Evolutionary conservation across 2,113 vertebrate species (phyloP).

Genomic region (Anhinga rufa): DNA sequence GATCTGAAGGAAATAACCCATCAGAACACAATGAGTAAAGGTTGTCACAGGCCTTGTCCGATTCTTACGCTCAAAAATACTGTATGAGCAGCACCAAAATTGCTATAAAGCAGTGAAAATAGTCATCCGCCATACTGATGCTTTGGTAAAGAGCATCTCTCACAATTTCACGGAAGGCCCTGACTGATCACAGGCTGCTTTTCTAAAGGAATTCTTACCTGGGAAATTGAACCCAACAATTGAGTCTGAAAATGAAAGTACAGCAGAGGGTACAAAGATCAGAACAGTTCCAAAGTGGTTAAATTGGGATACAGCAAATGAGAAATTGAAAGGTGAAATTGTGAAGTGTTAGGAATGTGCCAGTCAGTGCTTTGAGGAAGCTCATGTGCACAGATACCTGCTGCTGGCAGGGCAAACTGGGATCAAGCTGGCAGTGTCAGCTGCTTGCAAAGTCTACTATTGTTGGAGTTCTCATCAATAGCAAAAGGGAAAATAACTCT

Average conservation of each 20-base stretch:
- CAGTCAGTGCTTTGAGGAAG: not conserved
- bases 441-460: not conserved
- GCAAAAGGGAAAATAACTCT: not conserved
- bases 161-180: not conserved
- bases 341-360: not conserved
- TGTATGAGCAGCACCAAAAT: not conserved
- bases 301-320: not conserved
- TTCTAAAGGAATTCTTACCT: not conserved
- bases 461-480: not conserved
- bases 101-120: not conserved
- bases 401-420: not conserved
- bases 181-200: not conserved
- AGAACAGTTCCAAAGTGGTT: not conserved
- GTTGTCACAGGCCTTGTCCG: not conserved
- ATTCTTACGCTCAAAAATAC: not conserved
- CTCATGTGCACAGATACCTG: not conserved
- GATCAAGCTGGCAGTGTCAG: not conserved
- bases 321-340: not conserved
- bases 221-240: not conserved
- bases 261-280: not conserved
- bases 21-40: not conserved
- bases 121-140: not conserved
- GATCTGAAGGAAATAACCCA: conserved; percentile 3
- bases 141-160: not conserved
- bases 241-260: not conserved